Conservation (phyloP, 2,113 vertebrate genomes). For the Chauna torquata region DNA sequence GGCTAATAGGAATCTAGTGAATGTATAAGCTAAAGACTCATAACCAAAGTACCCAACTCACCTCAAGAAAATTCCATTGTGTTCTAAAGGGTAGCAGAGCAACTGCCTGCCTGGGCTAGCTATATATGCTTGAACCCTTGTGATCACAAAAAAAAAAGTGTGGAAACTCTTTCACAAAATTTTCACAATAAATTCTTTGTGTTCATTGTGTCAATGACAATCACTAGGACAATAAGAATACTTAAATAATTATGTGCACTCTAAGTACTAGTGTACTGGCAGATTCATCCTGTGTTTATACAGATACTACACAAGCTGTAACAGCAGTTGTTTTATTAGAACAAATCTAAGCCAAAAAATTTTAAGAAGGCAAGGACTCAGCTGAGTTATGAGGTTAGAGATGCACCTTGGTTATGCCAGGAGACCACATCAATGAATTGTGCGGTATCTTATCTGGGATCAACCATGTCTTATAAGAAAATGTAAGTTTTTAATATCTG, state of each 20-base stretch:
- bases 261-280: background rate
- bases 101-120: background rate
- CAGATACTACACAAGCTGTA: background rate
- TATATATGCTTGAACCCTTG: background rate
- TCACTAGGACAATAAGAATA: background rate
- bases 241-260: background rate
- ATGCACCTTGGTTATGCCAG: accelerated
- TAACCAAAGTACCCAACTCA: background rate
- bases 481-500: background rate
- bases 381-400: background rate
- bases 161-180: background rate
- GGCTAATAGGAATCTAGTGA: background rate
- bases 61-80: background rate
- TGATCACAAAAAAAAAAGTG: background rate
- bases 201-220: background rate
- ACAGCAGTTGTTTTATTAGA: background rate
- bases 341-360: background rate
- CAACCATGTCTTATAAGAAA: background rate
- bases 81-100: background rate
- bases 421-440: background rate
- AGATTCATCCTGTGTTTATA: background rate
- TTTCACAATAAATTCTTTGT: background rate
- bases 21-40: background rate
- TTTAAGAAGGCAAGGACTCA: background rate
- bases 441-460: background rate